phyloP scores from a whole-genome alignment of 2,113 vertebrate genomes.

The Vidua chalybeata region DNA sequence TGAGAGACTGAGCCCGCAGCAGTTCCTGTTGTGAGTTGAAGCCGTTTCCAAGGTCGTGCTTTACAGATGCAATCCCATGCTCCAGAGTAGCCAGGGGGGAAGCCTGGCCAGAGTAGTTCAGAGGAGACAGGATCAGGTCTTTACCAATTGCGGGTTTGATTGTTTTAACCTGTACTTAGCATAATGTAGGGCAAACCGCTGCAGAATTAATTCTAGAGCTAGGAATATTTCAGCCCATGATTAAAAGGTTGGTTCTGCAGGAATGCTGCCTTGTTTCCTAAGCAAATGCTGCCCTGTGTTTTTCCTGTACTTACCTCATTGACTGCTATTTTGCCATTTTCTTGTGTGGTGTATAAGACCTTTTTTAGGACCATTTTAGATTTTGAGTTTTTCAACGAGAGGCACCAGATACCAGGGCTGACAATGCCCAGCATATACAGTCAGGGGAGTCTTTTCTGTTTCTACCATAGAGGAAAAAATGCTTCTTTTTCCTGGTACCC shows the following conservation, averaged over 20 bases:
- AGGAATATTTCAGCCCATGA: background rate
- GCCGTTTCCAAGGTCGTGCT: background rate
- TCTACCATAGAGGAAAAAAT: background rate
- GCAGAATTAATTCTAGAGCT: background rate
- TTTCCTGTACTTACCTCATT: background rate
- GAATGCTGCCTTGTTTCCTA: background rate
- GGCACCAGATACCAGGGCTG: background rate
- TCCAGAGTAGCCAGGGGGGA: background rate
- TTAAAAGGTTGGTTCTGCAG: background rate
- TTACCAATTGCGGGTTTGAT: background rate
- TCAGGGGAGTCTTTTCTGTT: background rate
- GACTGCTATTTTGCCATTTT: background rate
- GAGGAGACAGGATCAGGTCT: background rate
- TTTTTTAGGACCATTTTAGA: background rate
- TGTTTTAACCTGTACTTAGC: conserved; percentile 3
- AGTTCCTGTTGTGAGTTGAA: background rate
- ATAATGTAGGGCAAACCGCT: background rate
- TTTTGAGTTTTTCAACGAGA: background rate
- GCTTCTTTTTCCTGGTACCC: background rate
- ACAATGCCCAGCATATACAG: background rate
- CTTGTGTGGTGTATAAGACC: fast-evolving
- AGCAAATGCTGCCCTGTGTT: background rate
- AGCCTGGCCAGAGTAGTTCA: background rate
- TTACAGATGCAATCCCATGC: background rate
- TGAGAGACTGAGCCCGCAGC: background rate